Conservation (phyloP, 2,888 invertebrate species). For the Sympetrum striolatum region DNA sequence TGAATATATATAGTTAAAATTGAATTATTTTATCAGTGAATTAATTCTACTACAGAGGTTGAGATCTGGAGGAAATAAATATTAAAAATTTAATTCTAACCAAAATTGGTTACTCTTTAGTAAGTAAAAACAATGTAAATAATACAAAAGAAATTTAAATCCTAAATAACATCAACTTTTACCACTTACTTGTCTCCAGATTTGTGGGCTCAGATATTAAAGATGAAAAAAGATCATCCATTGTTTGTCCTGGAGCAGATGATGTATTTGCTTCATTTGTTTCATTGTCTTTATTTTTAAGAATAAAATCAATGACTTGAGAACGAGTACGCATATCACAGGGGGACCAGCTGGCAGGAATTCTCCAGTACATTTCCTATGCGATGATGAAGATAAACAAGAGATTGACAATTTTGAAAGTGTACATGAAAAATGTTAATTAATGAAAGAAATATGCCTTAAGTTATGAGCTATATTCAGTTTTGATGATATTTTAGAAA, state of each 20-base stretch:
- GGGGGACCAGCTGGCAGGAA: slow-evolving; percentile 70
- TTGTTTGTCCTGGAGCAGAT: not conserved
- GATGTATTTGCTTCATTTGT: not conserved
- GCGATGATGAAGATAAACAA: slow-evolving; percentile 50
- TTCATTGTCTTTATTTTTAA: not conserved
- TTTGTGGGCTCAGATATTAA: not conserved
- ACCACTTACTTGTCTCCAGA: not conserved
- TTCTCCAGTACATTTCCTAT: slow-evolving; percentile 87
- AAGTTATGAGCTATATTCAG: not conserved
- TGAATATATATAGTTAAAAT: too few species aligned
- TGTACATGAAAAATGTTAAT: not conserved
- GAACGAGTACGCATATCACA: slow-evolving; percentile 59
- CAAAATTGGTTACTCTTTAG: not conserved
- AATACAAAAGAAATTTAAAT: not conserved
- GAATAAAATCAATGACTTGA: slow-evolving; percentile 46
- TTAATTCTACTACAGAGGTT: not conserved
- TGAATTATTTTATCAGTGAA: too few species aligned
- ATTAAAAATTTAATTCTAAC: not conserved
- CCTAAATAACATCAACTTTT: not conserved
- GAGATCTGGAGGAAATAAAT: not conserved
- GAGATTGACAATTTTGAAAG: not conserved
- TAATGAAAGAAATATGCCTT: not conserved
- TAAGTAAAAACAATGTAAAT: not conserved
- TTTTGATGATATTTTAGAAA: not conserved
- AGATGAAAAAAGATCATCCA: slow-evolving; percentile 2